Conservation (phyloP, 2,797 vertebrate species). For the Ctenopoma multispine region DNA sequence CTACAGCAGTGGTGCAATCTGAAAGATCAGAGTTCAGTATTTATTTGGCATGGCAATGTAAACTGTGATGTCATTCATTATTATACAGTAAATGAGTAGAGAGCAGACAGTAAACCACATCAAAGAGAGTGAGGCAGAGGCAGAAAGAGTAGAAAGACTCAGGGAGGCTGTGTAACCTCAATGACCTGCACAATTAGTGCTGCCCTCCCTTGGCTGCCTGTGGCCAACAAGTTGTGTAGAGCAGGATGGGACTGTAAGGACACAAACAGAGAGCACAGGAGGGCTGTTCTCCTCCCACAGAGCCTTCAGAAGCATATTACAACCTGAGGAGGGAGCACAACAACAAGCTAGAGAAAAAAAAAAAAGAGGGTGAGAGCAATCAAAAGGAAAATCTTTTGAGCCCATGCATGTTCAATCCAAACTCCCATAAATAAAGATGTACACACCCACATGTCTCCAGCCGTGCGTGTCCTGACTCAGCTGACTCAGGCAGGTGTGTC, state of each 20-base stretch:
- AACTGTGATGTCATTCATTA: constrained; percentile 58
- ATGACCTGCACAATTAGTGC: constrained; percentile 60
- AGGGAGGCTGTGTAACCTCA: constrained; percentile 48
- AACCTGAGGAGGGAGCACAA: constrained; percentile 34
- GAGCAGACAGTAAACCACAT: constrained; percentile 33
- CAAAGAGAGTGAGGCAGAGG: constrained; percentile 28
- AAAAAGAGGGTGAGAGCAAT: constrained; percentile 20
- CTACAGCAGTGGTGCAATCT: constrained; percentile 10
- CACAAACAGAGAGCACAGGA: constrained; percentile 49
- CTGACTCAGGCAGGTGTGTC: constrained; percentile 76
- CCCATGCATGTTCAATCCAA: constrained; percentile 23
- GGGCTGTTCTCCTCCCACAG: constrained; percentile 39
- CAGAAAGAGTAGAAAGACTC: constrained; percentile 26
- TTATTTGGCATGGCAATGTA: constrained; percentile 45
- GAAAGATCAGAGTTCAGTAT: constrained; percentile 40
- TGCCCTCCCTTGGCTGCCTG: constrained; percentile 41
- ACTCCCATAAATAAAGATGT: constrained; percentile 35
- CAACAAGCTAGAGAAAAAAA: constrained; percentile 21
- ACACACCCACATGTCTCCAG: constrained; percentile 47
- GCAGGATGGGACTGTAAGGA: constrained; percentile 43
- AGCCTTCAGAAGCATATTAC: constrained; percentile 36
- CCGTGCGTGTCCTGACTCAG: constrained; percentile 57
- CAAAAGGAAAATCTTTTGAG: constrained; percentile 32
- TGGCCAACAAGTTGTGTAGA: constrained; percentile 33
- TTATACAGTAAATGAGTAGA: constrained; percentile 45